phyloP scores from a whole-genome alignment of 2,888 invertebrate species.

The Drosophila paramelanica region DNA sequence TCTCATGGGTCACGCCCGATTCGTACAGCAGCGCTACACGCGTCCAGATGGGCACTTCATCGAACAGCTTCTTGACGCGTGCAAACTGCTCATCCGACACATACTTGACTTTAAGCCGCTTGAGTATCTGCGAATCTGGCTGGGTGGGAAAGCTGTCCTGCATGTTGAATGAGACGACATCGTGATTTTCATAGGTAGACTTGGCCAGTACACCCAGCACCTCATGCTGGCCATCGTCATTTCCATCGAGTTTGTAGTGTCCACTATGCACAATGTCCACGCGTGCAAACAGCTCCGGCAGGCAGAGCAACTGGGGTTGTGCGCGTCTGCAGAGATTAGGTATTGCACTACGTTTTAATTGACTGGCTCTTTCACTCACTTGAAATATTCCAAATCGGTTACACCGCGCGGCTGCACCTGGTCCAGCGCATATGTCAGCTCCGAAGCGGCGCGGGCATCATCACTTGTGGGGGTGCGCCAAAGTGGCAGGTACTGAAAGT shows the following conservation, averaged over 20 bases:
- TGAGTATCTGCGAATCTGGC: slow-evolving; percentile 87
- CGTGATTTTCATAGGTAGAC: slow-evolving; percentile 87
- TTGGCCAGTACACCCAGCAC: slow-evolving; percentile 86
- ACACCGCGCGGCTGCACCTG: slow-evolving; percentile 87
- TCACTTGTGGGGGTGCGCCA: slow-evolving; percentile 82
- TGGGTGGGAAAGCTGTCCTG: slow-evolving; percentile 87
- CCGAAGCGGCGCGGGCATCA: slow-evolving; percentile 28
- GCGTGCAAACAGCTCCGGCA: slow-evolving; percentile 92
- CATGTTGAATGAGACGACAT: slow-evolving; percentile 88
- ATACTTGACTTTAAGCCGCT: slow-evolving; percentile 86
- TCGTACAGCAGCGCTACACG: slow-evolving; percentile 90
- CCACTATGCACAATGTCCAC: slow-evolving; percentile 87
- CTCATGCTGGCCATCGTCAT: slow-evolving; percentile 83
- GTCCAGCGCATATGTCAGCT: slow-evolving; percentile 86
- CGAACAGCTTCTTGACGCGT: slow-evolving; percentile 88
- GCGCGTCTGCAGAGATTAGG: slow-evolving; percentile 45
- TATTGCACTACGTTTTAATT: neutral
- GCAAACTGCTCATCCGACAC: slow-evolving; percentile 85
- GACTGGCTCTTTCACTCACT: slow-evolving; percentile 44
- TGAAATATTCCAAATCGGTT: slow-evolving; percentile 87
- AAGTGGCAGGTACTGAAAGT: slow-evolving; percentile 96
- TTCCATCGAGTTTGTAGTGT: slow-evolving; percentile 82
- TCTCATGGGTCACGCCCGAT: slow-evolving; percentile 87
- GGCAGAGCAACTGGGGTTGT: slow-evolving; percentile 88
- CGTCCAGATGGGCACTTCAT: slow-evolving; percentile 96